phyloP scores from a whole-genome alignment of 2,113 vertebrate genomes.

The Polypterus bichir region DNA sequence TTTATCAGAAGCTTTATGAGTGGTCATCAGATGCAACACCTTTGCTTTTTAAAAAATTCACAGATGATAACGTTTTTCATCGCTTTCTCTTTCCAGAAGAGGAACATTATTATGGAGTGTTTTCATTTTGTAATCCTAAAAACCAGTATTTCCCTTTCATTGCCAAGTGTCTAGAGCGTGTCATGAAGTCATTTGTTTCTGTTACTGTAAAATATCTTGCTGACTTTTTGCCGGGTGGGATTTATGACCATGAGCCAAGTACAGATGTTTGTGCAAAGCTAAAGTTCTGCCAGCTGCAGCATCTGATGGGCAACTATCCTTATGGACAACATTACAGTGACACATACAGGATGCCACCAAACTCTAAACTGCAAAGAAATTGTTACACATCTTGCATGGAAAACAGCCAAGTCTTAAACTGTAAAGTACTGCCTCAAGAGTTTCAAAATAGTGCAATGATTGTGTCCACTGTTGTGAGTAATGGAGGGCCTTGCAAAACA shows the following conservation, averaged over 20 bases:
- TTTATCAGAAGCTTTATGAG: constrained; percentile 47
- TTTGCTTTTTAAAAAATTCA: constrained; percentile 39
- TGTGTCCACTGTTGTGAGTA: constrained; percentile 25
- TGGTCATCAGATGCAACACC: constrained; percentile 42
- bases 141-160: constrained; percentile 44
- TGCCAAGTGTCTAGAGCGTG: constrained; percentile 38
- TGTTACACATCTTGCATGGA: no score
- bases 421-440: no score
- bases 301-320: constrained; percentile 47
- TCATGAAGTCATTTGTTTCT: constrained; percentile 36
- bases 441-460: constrained; percentile 25
- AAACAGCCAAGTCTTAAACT: no score
- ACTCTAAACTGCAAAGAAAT: no score
- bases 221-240: constrained; percentile 50
- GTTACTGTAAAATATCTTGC: constrained; percentile 42
- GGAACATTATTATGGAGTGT: constrained; percentile 38
- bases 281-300: constrained; percentile 37
- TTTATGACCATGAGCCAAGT: constrained; percentile 29
- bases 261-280: constrained; percentile 26
- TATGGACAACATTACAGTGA: constrained; percentile 18
- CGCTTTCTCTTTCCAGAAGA: constrained; percentile 43
- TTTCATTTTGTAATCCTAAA: constrained; percentile 37
- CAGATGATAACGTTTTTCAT: constrained; percentile 36
- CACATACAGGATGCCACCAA: constrained; percentile 16
- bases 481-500: constrained; percentile 46